Conservation (phyloP, 2,797 vertebrate genomes). For the Prionace glauca region DNA sequence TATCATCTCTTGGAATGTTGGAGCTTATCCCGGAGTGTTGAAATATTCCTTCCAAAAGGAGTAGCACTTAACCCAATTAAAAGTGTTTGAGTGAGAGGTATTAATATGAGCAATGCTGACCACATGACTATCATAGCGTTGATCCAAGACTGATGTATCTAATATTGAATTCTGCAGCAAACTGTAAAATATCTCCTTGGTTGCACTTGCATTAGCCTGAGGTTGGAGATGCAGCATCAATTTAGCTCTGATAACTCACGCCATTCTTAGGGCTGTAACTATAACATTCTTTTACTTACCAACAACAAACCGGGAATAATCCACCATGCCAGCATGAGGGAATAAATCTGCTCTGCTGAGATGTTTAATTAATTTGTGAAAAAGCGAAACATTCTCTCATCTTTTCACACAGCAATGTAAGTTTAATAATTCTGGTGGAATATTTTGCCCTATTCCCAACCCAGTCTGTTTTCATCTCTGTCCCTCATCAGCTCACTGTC, state of each 20-base stretch:
- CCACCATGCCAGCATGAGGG: background rate
- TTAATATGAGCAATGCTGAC: background rate
- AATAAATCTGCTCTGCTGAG: background rate
- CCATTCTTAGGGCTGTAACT: background rate
- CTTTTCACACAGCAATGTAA: background rate
- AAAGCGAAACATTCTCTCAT: background rate
- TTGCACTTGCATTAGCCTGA: background rate
- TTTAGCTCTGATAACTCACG: background rate
- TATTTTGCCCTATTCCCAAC: background rate
- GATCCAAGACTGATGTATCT: background rate
- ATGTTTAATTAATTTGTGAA: background rate
- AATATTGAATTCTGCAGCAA: background rate
- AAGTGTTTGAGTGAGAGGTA: background rate
- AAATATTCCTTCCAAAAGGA: slow-evolving; percentile 15
- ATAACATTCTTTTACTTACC: background rate
- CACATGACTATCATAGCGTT: background rate
- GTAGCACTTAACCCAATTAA: background rate
- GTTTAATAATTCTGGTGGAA: background rate
- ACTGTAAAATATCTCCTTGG: background rate
- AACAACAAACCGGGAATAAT: background rate
- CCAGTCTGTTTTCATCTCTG: background rate
- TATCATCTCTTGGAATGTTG: background rate
- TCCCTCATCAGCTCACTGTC: background rate
- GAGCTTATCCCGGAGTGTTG: background rate
- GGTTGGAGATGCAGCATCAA: background rate